phyloP scores from a whole-genome alignment of 2,113 vertebrate genomes.

The Arizona elegans region DNA sequence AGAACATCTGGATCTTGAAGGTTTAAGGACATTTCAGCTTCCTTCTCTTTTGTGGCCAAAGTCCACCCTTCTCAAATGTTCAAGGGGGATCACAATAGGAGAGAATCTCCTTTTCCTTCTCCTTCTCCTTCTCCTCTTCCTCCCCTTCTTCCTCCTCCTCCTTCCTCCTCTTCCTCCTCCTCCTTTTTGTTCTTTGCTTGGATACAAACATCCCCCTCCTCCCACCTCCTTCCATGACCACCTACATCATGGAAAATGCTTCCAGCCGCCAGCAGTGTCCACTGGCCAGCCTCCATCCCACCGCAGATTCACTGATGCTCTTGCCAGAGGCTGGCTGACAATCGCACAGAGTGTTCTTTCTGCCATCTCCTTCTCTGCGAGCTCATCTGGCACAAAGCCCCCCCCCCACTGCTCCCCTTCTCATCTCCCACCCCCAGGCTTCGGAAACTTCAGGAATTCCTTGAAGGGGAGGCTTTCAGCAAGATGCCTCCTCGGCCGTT shows the following conservation, averaged over 20 bases:
- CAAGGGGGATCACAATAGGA: background rate
- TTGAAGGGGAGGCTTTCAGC: background rate
- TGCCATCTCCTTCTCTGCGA: background rate
- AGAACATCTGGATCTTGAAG: background rate
- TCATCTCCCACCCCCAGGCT: background rate
- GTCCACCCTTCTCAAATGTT: background rate
- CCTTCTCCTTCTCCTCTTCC: background rate
- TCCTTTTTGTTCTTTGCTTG: background rate
- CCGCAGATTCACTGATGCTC: background rate
- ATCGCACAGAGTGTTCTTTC: background rate
- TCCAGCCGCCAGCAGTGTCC: background rate
- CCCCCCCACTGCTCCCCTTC: no score
- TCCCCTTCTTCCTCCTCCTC: rapidly evolving
- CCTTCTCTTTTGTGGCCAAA: background rate
- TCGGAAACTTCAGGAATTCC: background rate
- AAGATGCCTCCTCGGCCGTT: background rate
- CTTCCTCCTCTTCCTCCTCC: background rate
- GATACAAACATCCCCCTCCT: background rate
- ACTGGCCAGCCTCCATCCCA: background rate
- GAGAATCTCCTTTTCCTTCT: no score
- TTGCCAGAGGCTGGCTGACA: slow-evolving; percentile 6
- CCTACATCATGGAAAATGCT: slow-evolving; percentile 29
- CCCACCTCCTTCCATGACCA: background rate
- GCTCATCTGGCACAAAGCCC: background rate
- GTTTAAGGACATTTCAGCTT: background rate